phyloP scores from a whole-genome alignment of 2,113 vertebrate species.

The Lophotis ruficrista region DNA sequence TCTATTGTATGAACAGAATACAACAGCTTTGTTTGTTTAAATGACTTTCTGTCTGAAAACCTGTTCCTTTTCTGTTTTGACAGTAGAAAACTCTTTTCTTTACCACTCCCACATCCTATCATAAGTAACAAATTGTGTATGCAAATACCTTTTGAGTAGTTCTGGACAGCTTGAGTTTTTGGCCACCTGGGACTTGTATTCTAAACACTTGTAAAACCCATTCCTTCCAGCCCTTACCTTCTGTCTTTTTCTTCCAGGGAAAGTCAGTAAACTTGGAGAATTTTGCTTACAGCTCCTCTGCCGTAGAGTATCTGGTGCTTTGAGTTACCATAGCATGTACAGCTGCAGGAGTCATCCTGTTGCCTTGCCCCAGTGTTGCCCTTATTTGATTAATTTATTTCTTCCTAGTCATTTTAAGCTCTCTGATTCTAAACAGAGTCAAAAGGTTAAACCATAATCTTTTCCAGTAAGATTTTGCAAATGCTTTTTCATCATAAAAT shows the following conservation, averaged over 20 bases:
- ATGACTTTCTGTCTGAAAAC: background rate
- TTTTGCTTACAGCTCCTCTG: background rate
- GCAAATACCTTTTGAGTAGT: background rate
- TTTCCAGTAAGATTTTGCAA: background rate
- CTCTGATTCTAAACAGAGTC: background rate
- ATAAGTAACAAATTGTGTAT: background rate
- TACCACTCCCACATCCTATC: background rate
- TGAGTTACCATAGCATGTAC: background rate
- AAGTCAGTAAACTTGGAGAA: background rate
- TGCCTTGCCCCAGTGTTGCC: background rate
- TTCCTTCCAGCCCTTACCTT: background rate
- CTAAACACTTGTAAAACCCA: background rate
- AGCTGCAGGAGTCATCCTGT: background rate
- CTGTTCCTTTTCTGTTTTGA: constrained; percentile 16
- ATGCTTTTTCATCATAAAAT: background rate
- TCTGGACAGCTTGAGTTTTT: background rate
- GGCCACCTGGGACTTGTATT: background rate
- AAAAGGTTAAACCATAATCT: background rate
- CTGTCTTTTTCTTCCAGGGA: background rate
- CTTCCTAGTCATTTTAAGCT: background rate
- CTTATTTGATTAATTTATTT: background rate
- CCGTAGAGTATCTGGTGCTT: background rate
- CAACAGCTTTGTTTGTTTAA: background rate
- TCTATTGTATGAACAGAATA: background rate
- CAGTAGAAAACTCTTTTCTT: background rate